Base-by-base conservation (phyloP, 2,113 vertebrate species). In the Pavo muticus region DNA sequence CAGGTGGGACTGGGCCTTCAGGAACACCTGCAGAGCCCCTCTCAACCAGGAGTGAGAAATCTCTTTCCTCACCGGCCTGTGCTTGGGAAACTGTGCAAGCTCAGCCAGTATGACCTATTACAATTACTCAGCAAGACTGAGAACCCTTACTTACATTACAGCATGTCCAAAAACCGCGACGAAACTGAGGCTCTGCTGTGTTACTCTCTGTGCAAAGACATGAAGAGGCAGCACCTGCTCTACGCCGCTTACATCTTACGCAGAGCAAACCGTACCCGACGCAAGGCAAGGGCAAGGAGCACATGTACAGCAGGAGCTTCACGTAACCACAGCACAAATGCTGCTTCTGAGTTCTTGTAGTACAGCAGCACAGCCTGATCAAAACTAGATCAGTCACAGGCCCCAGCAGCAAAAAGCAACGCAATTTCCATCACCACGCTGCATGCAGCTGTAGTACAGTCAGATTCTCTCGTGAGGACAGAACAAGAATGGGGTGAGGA, bases 401-500 rank as follows among this genome's bases (percentile, higher is more conserved):
- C 17, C 45, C 25, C 47, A 61, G 25, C 18, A 65, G 57, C 14
- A 37, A 54, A 93, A 50, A 44, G 2, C 21, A 30, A 61, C 61
- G 25, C 15, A 25, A 27, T 15, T 82, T 82, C 29, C 63, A 79
- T 19, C 13, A 1, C 48, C 21, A 32, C 19, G 23, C 52, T 52
- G 74, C 50, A 10, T 59, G 44, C 23, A 17, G 15, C 39, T 50
- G 9, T 14, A 4, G 3, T n/a, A 67, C 12, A 57, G 29, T 14
- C 30, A 67, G 48, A 45, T 39, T 47, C n/a, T 32, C n/a, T 48
- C 3, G 3, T 4, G 19, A 42, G 74, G 83, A 2, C 56, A 25
- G 60, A 25, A 50, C 21, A 54, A 9, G 32, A 32, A 72, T 0
- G 0, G 0, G 12, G 25, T 24, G 57, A 75, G 0, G 47, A 81